Percentiles rank a stretch among this genome's conserved stretches.
These are phyloP conservation scores for Allobates femoralis DNA, from an alignment of 2,797 vertebrate species.

Conservation along the genomic window DNA sequence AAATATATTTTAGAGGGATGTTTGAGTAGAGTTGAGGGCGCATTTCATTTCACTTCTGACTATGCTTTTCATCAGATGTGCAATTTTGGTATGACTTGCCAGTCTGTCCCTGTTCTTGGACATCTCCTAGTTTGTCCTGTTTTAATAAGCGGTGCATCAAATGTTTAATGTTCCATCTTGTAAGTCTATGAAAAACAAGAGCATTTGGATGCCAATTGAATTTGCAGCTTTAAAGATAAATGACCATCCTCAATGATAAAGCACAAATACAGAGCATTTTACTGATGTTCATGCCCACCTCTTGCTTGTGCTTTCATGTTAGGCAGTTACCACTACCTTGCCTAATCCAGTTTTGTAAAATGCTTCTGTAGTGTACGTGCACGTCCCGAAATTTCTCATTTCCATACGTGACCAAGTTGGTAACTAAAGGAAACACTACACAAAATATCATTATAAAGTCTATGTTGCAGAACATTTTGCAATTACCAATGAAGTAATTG, in stretches of 20 bases:
- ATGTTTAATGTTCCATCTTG: conserved; percentile 56
- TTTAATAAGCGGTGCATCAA: conserved; percentile 25
- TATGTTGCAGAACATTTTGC: conserved; percentile 85
- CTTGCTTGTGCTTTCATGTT: conserved; percentile 75
- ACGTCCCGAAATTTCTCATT: conserved; percentile 76
- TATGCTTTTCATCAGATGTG: conserved; percentile 40
- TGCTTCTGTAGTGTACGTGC: conserved; percentile 81
- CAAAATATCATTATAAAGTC: conserved; percentile 78
- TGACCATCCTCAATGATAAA: conserved; percentile 69
- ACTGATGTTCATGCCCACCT: conserved; percentile 74
- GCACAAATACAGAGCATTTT: conserved; percentile 77
- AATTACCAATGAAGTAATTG: conserved; percentile 83
- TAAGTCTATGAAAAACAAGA: conserved; percentile 64
- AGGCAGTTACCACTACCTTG: conserved; percentile 80
- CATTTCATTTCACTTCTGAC: conserved; percentile 57
- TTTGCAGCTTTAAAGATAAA: conserved; percentile 73
- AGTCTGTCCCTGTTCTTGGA: conserved; percentile 22
- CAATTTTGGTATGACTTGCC: conserved; percentile 33
- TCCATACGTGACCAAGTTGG: conserved; percentile 68
- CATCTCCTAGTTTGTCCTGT: conserved; percentile 36
- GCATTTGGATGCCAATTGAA: conserved; percentile 73
- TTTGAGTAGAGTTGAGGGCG: conserved; percentile 42
- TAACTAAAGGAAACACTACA: conserved; percentile 70
- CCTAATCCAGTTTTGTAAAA: conserved; percentile 79
- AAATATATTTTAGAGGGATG: conserved; percentile 53